Percentiles rank a stretch among this genome's conserved stretches.
Evolutionary conservation across 1,140 invertebrate species (phyloP).

Genomic region (Drosophila tani): DNA sequence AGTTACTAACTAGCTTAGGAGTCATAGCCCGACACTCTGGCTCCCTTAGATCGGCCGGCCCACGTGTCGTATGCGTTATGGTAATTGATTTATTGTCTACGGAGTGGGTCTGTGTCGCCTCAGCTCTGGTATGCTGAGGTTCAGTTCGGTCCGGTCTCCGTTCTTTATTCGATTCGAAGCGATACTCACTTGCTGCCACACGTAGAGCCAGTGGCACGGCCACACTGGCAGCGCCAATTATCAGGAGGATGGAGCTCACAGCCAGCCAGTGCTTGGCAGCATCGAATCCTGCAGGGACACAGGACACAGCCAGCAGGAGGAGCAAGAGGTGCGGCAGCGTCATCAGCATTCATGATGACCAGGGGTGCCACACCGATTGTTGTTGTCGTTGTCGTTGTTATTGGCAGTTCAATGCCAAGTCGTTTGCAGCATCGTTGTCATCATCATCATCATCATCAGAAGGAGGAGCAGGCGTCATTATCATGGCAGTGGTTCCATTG

Average conservation of each 20-base stretch:
- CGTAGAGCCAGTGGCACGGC: slow-evolving; percentile 88
- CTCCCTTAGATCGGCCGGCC: not conserved
- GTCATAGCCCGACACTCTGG: slow-evolving; percentile 22
- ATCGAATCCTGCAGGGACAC: slow-evolving; percentile 85
- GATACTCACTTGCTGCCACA: slow-evolving; percentile 86
- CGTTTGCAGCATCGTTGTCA: slow-evolving; percentile 58
- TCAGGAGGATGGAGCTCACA: slow-evolving; percentile 88
- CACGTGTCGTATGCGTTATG: slow-evolving; percentile 76
- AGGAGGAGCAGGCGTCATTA: not conserved
- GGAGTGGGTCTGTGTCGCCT: slow-evolving; percentile 13
- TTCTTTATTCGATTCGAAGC: slow-evolving; percentile 10
- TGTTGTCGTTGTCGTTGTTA: slow-evolving; percentile 74
- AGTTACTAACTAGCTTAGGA: slow-evolving; percentile 60
- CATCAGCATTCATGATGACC: slow-evolving; percentile 75
- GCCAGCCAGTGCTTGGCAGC: slow-evolving; percentile 88
- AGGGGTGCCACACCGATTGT: slow-evolving; percentile 51
- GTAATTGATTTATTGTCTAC: slow-evolving; percentile 83
- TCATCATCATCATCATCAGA: slow-evolving; percentile 22
- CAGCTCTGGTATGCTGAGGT: slow-evolving; percentile 1
- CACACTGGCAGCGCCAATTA: slow-evolving; percentile 88
- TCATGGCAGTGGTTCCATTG: slow-evolving; percentile 41
- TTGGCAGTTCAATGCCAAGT: slow-evolving; percentile 79
- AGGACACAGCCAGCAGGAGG: slow-evolving; percentile 1
- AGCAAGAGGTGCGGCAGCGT: slow-evolving; percentile 7
- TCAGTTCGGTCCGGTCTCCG: not conserved